These are phyloP conservation scores for Epinotia brunnichana DNA, from an alignment of 2,888 invertebrate genomes.

Conservation along the genomic window DNA sequence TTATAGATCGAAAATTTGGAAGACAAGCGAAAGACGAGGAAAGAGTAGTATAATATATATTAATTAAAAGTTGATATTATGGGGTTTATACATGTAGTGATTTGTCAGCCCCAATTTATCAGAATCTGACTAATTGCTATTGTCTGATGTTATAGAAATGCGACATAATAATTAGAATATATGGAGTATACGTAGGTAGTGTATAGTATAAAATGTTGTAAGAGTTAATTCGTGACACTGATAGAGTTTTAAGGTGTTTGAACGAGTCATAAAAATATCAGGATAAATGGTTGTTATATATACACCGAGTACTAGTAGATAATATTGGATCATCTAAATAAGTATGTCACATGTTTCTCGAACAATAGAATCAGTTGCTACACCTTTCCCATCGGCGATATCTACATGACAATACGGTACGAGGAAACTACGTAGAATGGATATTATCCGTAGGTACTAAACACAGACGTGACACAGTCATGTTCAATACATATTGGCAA, in stretches of 20 bases:
- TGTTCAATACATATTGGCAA: background rate
- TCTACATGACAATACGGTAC: conserved; percentile 70
- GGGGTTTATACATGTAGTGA: too few relatives aligned
- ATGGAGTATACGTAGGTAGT: too few relatives aligned
- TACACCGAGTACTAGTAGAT: background rate
- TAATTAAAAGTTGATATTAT: too few relatives aligned
- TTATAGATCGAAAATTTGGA: too few relatives aligned
- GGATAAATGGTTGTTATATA: background rate
- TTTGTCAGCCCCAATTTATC: too few relatives aligned
- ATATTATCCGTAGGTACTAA: conserved; percentile 43
- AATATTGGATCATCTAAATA: conserved; percentile 21
- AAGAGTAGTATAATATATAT: too few relatives aligned
- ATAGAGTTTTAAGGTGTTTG: background rate
- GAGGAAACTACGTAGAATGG: conserved; percentile 54
- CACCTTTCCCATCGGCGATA: conserved; percentile 46
- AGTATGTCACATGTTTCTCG: conserved; percentile 47
- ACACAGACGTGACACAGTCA: conserved; percentile 30
- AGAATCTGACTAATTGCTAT: too few relatives aligned
- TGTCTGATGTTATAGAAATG: too few relatives aligned
- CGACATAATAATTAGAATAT: too few relatives aligned
- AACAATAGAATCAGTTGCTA: conserved; percentile 58
- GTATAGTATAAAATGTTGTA: too few relatives aligned
- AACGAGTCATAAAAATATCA: background rate
- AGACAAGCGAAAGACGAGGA: too few relatives aligned
- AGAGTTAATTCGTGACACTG: too few relatives aligned